phyloP scores from a whole-genome alignment of 2,888 invertebrate species.

The Leucozona laternaria region DNA sequence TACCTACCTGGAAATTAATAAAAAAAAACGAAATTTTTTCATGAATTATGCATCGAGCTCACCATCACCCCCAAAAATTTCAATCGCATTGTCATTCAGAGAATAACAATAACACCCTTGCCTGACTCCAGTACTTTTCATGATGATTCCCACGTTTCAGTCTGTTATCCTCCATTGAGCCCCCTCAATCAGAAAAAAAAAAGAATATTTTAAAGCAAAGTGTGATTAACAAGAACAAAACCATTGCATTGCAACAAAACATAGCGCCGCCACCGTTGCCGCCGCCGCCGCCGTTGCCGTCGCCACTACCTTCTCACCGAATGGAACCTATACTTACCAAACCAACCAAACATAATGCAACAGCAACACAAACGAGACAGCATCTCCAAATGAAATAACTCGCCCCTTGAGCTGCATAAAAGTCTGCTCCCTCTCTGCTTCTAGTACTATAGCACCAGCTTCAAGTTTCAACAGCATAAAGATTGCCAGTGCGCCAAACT shows the following conservation, averaged over 20 bases:
- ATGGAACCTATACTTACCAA: constrained; percentile 20
- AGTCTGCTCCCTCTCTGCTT: constrained; percentile 47
- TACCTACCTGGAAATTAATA: neutral
- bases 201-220: constrained; percentile 51
- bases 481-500: constrained; percentile 47
- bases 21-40: neutral
- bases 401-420: constrained; percentile 47
- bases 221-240: constrained; percentile 72
- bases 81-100: constrained; percentile 19
- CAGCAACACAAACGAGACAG: constrained; percentile 56
- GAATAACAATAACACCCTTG: neutral
- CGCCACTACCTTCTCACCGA: neutral
- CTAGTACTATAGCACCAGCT: neutral
- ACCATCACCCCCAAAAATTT: constrained; percentile 31
- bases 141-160: constrained; percentile 62
- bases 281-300: neutral
- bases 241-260: constrained; percentile 58
- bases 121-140: constrained; percentile 1
- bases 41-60: constrained; percentile 27
- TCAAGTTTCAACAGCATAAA: constrained; percentile 4
- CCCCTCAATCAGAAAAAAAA: neutral
- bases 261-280: constrained; percentile 45
- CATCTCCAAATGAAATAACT: constrained; percentile 53
- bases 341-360: constrained; percentile 47
- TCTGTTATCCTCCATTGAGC: constrained; percentile 69